phyloP scores from a whole-genome alignment of 2,888 invertebrate species.

The Deilephila elpenor region DNA sequence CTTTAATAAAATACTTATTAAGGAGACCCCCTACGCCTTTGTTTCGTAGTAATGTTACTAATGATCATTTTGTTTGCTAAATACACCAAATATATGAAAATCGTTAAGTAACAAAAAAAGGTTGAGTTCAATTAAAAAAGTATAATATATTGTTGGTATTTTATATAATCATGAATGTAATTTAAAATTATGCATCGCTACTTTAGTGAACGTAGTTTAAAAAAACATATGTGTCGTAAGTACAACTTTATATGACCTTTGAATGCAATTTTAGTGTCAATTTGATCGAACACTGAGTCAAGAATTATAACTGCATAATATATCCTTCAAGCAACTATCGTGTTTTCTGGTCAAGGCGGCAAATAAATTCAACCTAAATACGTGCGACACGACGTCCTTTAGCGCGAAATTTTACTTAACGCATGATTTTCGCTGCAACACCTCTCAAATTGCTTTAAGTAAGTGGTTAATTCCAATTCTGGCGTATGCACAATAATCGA shows the following conservation, averaged over 20 bases:
- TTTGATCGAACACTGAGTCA: neutral
- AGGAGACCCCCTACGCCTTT: neutral
- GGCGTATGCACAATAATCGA: neutral
- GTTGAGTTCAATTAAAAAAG: too few species aligned
- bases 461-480: neutral
- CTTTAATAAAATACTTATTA: neutral
- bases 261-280: neutral
- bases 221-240: too few species aligned
- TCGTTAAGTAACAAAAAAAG: too few species aligned
- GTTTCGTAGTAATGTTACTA: neutral
- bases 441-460: too few species aligned
- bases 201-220: neutral
- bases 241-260: neutral
- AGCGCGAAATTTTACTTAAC: conserved; percentile 2
- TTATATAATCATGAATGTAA: too few species aligned
- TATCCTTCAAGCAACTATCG: conserved; percentile 22
- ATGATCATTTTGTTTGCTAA: neutral
- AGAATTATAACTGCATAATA: conserved; percentile 19
- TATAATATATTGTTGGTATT: too few species aligned
- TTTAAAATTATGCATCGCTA: neutral
- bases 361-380: conserved; percentile 22
- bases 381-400: conserved; percentile 6
- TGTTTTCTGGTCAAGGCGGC: conserved; percentile 25
- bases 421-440: neutral
- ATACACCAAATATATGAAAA: too few species aligned